These are phyloP conservation scores for Alviniconcha strummeri DNA, from an alignment of 2,888 invertebrate species.

Conservation along the genomic window DNA sequence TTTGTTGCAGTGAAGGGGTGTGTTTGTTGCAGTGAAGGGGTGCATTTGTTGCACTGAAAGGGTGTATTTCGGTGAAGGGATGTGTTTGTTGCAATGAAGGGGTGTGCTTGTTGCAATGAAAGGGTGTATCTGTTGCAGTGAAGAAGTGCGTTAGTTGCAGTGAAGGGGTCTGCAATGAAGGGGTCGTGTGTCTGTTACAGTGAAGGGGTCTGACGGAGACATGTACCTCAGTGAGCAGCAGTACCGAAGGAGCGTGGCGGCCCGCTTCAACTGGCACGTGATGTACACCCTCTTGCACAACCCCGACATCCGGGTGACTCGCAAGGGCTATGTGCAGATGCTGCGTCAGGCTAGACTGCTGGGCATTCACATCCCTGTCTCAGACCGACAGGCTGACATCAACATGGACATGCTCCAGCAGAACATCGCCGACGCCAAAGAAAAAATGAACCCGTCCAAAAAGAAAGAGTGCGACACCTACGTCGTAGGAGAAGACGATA, in stretches of 20 bases:
- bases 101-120: too few species aligned
- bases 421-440: slow-evolving; percentile 23
- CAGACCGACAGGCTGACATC: slow-evolving; percentile 40
- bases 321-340: slow-evolving; percentile 45
- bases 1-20: too few species aligned
- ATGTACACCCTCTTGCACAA: slow-evolving; percentile 54
- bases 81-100: too few species aligned
- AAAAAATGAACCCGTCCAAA: not conserved
- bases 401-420: slow-evolving; percentile 40
- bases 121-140: too few species aligned
- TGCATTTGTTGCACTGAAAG: too few species aligned
- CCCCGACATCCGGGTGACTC: slow-evolving; percentile 41
- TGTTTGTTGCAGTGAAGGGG: too few species aligned
- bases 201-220: too few species aligned
- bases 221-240: not conserved
- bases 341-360: slow-evolving; percentile 35
- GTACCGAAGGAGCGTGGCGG: slow-evolving; percentile 21
- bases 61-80: too few species aligned
- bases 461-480: not conserved
- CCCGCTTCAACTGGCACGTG: slow-evolving; percentile 50
- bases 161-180: too few species aligned
- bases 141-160: too few species aligned
- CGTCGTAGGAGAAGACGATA: not conserved
- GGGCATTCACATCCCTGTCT: slow-evolving; percentile 36
- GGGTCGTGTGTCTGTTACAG: too few species aligned